Percentiles rank a stretch among this genome's conserved stretches.
Evolutionary conservation across 2,888 invertebrate genomes (phyloP).

Genomic region (Scaptomyza reducta): DNA sequence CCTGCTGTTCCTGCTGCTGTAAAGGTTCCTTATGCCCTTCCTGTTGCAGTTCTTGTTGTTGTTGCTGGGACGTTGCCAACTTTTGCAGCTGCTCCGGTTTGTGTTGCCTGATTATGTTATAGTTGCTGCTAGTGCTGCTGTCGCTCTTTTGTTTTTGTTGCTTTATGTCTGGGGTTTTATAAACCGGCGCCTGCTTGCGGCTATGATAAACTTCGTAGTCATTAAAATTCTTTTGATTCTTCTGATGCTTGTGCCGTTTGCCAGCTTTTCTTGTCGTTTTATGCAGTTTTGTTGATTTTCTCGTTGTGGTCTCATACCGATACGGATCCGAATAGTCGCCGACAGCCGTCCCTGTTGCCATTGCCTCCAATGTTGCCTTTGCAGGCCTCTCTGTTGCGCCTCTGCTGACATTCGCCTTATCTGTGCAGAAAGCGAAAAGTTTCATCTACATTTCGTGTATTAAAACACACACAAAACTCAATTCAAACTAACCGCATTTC

Average conservation of each 20-base stretch:
- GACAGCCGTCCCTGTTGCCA: neutral
- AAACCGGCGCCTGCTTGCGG: slow-evolving; percentile 67
- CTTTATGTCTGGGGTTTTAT: slow-evolving; percentile 65
- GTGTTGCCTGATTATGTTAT: slow-evolving; percentile 71
- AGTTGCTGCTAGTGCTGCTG: slow-evolving; percentile 43
- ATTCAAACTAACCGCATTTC: slow-evolving; percentile 85
- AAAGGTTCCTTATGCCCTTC: slow-evolving; percentile 31
- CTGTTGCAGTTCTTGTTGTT: slow-evolving; percentile 35
- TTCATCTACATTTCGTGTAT: slow-evolving; percentile 45
- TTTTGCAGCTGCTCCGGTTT: slow-evolving; percentile 63
- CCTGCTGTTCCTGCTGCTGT: slow-evolving; percentile 36
- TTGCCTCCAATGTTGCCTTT: neutral
- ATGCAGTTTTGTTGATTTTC: slow-evolving; percentile 72
- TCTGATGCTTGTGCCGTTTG: slow-evolving; percentile 73
- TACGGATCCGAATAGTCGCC: slow-evolving; percentile 75
- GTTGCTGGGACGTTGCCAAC: slow-evolving; percentile 37
- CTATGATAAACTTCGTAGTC: slow-evolving; percentile 73
- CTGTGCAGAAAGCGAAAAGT: slow-evolving; percentile 58
- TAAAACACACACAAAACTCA: slow-evolving; percentile 45
- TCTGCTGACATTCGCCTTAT: slow-evolving; percentile 63
- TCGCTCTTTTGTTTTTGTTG: slow-evolving; percentile 48
- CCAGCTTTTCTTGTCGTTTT: slow-evolving; percentile 64
- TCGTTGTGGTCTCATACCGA: slow-evolving; percentile 74
- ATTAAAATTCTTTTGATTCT: slow-evolving; percentile 78
- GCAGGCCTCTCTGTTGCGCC: slow-evolving; percentile 3